Conservation (phyloP, 2,888 invertebrate species). For the Cephus nigrinus region DNA sequence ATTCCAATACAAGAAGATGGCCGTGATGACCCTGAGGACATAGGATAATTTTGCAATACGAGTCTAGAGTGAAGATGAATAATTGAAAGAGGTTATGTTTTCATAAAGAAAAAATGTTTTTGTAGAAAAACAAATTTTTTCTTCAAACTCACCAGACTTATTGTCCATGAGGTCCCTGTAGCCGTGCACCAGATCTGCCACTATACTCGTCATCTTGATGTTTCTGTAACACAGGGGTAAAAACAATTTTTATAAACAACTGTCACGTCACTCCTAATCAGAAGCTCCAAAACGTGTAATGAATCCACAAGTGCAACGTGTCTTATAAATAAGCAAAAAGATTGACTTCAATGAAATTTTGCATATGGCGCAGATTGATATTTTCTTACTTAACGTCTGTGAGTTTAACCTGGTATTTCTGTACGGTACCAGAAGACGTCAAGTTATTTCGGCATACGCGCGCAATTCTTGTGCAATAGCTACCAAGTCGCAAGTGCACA, state of each 20-base stretch:
- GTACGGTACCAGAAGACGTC: not conserved
- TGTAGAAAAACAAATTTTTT: not conserved
- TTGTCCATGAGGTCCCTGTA: constrained; percentile 80
- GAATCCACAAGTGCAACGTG: too few relatives aligned
- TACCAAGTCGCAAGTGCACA: too few relatives aligned
- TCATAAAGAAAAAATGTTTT: not conserved
- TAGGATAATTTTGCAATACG: not conserved
- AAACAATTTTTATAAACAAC: not conserved
- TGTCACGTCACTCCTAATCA: not conserved
- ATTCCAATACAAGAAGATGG: not conserved
- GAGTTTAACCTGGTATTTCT: not conserved
- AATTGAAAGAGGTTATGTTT: too few relatives aligned
- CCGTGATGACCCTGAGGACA: not conserved
- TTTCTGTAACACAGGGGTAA: constrained; percentile 44
- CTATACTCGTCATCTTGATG: constrained; percentile 72
- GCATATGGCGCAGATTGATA: not conserved
- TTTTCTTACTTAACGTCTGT: not conserved
- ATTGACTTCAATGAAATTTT: not conserved
- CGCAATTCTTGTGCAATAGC: not conserved
- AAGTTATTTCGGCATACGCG: not conserved
- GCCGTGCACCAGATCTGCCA: constrained; percentile 68
- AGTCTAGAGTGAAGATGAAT: not conserved
- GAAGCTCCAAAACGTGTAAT: too few relatives aligned
- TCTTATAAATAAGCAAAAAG: not conserved
- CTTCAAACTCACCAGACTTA: constrained; percentile 70